These are phyloP conservation scores for Pediacus dermestoides DNA, from an alignment of 2,888 invertebrate species.

Conservation along the genomic window DNA sequence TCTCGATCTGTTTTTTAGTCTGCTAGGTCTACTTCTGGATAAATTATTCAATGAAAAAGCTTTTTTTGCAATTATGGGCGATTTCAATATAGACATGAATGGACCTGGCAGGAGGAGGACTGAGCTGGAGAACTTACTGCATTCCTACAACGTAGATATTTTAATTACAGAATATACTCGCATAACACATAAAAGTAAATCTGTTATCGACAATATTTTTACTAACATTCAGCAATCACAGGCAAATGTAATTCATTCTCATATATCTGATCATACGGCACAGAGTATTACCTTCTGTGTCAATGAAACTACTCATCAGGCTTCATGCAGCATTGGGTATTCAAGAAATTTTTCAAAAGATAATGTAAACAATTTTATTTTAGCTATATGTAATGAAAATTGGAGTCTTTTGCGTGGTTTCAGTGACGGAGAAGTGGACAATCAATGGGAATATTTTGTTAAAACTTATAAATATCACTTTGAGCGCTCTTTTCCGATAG, in stretches of 20 bases:
- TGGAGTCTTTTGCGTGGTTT: no score
- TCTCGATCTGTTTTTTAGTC: neutral
- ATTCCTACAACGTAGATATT: neutral
- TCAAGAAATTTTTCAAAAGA: no score
- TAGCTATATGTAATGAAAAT: no score
- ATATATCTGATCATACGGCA: conserved; percentile 4
- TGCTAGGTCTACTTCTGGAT: conserved; percentile 1
- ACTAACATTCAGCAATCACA: neutral
- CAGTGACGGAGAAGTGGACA: no score
- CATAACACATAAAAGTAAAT: neutral
- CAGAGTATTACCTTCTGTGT: no score
- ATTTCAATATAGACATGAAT: conserved; percentile 4
- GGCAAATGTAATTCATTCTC: conserved; percentile 1
- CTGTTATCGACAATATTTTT: conserved; percentile 2
- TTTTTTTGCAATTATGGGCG: neutral
- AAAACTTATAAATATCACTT: no score
- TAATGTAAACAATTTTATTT: no score
- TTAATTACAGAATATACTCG: conserved; percentile 1
- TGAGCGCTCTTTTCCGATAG: no score
- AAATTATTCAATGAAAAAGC: conserved; percentile 2
- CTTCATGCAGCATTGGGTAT: no score
- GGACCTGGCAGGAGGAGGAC: neutral
- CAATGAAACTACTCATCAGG: no score
- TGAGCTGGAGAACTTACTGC: neutral
- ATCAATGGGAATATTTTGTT: no score